phyloP scores from a whole-genome alignment of 2,888 invertebrate genomes.

The Gandaritis pyraliata region DNA sequence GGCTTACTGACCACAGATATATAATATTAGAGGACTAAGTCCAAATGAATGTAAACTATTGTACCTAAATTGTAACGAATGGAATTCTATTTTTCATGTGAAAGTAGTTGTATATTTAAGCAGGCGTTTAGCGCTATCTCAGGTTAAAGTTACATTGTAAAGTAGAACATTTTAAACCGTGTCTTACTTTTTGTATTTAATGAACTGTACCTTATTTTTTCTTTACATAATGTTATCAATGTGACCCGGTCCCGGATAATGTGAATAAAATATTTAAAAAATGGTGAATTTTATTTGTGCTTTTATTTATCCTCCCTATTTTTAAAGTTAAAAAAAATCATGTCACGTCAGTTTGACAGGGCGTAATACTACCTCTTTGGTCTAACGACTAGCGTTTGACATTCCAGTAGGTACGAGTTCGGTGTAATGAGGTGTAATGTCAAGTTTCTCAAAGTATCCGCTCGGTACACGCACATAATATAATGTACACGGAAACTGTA shows the following conservation, averaged over 20 bases:
- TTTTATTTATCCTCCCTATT: constrained; percentile 38
- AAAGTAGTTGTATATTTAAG: constrained; percentile 41
- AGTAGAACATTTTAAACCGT: constrained; percentile 47
- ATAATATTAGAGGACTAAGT: constrained; percentile 33
- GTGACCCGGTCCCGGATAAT: constrained; percentile 72
- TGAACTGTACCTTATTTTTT: constrained; percentile 69
- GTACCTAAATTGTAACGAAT: constrained; percentile 44
- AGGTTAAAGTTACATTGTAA: constrained; percentile 57
- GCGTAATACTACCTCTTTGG: no score
- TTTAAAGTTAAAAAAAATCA: no score
- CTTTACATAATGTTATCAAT: constrained; percentile 76
- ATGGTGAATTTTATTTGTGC: constrained; percentile 51
- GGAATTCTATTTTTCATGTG: constrained; percentile 38
- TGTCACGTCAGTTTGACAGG: no score
- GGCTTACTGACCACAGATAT: constrained; percentile 33
- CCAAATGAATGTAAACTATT: constrained; percentile 40
- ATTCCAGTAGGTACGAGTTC: no score
- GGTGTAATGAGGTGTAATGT: no score
- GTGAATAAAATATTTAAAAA: constrained; percentile 70
- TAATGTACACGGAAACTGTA: no score
- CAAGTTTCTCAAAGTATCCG: no score
- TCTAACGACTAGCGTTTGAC: no score
- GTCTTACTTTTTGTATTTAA: constrained; percentile 72
- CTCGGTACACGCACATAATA: no score
- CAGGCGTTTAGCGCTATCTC: constrained; percentile 54